Evolutionary conservation across 2,888 invertebrate species (phyloP).

Genomic region (Stenodera caucasica): DNA sequence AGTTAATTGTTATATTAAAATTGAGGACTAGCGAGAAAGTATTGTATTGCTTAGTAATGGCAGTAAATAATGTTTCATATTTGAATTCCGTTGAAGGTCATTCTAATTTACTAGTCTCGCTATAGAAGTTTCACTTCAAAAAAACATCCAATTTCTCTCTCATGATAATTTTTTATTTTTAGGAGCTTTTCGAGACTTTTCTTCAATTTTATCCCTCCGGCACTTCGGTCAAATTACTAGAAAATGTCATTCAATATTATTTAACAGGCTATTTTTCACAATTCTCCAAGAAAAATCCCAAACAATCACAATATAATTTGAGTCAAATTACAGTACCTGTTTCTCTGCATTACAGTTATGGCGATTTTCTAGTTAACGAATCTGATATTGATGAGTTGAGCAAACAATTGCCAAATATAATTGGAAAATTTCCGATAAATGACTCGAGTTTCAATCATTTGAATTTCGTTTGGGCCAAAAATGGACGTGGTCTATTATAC

Average conservation of each 20-base stretch:
- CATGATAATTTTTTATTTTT: constrained; percentile 30
- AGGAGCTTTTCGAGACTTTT: constrained; percentile 46
- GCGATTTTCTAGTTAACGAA: constrained; percentile 60
- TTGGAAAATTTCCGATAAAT: constrained; percentile 62
- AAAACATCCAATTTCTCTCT: constrained; percentile 3
- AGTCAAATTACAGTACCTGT: constrained; percentile 57
- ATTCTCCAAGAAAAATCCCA: constrained; percentile 32
- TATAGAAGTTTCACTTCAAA: no score
- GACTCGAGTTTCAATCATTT: constrained; percentile 66
- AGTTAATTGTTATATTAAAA: no score
- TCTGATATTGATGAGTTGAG: constrained; percentile 63
- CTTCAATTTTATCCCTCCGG: constrained; percentile 57
- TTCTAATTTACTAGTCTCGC: no score
- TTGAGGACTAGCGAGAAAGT: no score
- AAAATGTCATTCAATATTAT: constrained; percentile 54
- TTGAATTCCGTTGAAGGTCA: no score
- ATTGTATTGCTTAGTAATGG: no score
- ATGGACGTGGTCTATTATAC: constrained; percentile 63
- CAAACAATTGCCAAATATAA: constrained; percentile 59
- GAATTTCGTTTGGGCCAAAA: constrained; percentile 70
- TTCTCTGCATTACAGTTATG: constrained; percentile 58
- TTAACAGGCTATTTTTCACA: constrained; percentile 39
- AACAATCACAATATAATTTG: constrained; percentile 44
- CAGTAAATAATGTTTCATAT: no score
- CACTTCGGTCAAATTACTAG: constrained; percentile 55